Percentiles rank a stretch among this genome's conserved stretches.
Evolutionary conservation across 2,113 vertebrate genomes (phyloP).

Genomic region (Vireo altiloquus): DNA sequence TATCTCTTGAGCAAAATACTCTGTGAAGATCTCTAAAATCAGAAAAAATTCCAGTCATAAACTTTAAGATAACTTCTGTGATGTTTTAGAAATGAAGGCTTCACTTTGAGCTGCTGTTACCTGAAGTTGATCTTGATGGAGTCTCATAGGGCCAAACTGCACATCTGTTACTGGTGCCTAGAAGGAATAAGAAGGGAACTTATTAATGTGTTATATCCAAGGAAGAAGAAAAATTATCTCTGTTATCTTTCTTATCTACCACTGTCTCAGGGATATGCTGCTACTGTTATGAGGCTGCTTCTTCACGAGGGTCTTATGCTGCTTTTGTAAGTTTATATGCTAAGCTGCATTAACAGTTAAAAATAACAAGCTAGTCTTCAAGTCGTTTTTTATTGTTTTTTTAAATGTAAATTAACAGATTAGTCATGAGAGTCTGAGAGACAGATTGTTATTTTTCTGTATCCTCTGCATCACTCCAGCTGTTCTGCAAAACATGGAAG

Average conservation of each 20-base stretch:
- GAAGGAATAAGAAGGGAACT: slow-evolving; percentile 50
- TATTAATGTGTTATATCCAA: not conserved
- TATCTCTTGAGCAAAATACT: not conserved
- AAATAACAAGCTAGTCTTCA: not conserved
- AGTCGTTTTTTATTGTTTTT: not conserved
- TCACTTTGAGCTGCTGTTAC: slow-evolving; percentile 66
- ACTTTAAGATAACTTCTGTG: not conserved
- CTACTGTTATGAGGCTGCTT: not conserved
- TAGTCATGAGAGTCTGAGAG: not conserved
- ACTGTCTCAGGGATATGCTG: not conserved
- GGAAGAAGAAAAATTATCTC: not conserved
- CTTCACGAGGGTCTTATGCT: not conserved
- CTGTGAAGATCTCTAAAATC: not conserved
- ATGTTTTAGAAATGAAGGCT: not conserved
- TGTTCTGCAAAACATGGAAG: not conserved
- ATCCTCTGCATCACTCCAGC: not conserved
- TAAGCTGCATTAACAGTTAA: not conserved
- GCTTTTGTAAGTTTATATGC: not conserved
- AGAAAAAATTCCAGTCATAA: not conserved
- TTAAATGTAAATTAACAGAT: not conserved
- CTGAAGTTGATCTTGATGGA: slow-evolving; percentile 97
- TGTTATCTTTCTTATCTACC: not conserved
- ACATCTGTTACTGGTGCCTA: slow-evolving; percentile 87
- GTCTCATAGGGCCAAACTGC: slow-evolving; percentile 97
- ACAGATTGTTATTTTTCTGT: not conserved